A percentile compares a stretch with the other conserved stretches of the same genome.
Evolutionary conservation across 2,888 invertebrate genomes (phyloP).

Genomic region (Acleris laterana): DNA sequence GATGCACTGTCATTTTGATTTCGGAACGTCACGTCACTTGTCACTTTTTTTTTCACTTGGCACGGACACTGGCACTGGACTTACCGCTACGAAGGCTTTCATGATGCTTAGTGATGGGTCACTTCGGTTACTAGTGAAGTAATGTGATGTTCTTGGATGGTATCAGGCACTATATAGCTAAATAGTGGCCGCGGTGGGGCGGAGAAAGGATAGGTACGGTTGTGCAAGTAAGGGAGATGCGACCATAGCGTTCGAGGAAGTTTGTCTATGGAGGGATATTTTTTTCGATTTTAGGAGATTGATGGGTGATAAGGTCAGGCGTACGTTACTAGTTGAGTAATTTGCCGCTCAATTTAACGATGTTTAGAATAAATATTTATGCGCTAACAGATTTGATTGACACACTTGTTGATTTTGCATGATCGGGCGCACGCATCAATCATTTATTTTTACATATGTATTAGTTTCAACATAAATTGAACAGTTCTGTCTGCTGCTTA

Average conservation of each 20-base stretch:
- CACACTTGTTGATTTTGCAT: background rate
- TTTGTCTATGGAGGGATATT: conserved; percentile 71
- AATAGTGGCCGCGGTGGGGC: conserved; percentile 72
- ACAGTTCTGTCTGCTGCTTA: too few species aligned
- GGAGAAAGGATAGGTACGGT: conserved; percentile 79
- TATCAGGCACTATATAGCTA: conserved; percentile 75
- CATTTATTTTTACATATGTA: background rate
- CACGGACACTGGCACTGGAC: conserved; percentile 68
- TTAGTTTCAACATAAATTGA: too few species aligned
- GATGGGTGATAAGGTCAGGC: conserved; percentile 54
- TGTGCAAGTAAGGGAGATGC: conserved; percentile 81
- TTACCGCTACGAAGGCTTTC: conserved; percentile 84
- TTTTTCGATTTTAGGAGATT: conserved; percentile 52
- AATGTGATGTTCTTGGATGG: conserved; percentile 69
- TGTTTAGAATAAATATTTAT: conserved; percentile 27
- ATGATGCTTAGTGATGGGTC: conserved; percentile 80
- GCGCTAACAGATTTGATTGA: conserved; percentile 15
- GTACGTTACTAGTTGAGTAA: conserved; percentile 38
- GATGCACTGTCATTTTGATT: conserved; percentile 60
- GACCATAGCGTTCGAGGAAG: conserved; percentile 65
- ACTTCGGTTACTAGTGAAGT: conserved; percentile 76
- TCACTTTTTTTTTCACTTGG: conserved; percentile 60
- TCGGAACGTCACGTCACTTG: conserved; percentile 75
- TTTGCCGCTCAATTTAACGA: conserved; percentile 21
- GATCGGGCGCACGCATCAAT: background rate